Percentiles rank a stretch among this genome's conserved stretches.
phyloP scores from a whole-genome alignment of 1,140 invertebrate genomes.

The Drosophila rufa region DNA sequence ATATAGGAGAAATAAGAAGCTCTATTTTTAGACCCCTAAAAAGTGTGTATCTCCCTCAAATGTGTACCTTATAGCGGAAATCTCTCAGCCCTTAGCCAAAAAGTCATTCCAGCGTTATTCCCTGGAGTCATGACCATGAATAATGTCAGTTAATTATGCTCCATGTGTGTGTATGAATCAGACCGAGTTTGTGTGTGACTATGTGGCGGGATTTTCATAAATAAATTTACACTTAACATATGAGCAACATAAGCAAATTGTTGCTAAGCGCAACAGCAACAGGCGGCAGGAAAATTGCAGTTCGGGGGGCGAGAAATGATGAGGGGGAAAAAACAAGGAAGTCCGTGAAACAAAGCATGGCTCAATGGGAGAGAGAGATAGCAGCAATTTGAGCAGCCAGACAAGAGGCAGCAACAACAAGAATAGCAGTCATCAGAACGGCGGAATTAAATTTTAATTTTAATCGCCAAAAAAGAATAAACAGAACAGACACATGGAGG shows the following conservation, averaged over 20 bases:
- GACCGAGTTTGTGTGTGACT: constrained; percentile 17
- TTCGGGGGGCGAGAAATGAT: not conserved
- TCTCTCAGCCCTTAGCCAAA: constrained; percentile 23
- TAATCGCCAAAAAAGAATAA: constrained; percentile 78
- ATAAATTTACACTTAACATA: constrained; percentile 80
- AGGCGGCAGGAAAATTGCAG: constrained; percentile 49
- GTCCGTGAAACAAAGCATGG: constrained; percentile 74
- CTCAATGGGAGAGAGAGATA: constrained; percentile 52
- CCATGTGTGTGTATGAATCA: constrained; percentile 18
- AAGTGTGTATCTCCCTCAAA: not conserved
- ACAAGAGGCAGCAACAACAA: constrained; percentile 41
- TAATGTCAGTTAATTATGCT: constrained; percentile 75
- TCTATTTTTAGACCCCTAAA: not conserved
- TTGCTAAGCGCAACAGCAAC: constrained; percentile 71
- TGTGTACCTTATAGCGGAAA: not conserved
- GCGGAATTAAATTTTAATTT: constrained; percentile 79
- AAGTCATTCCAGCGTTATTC: constrained; percentile 28
- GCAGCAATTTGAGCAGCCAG: constrained; percentile 39
- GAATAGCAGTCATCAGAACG: constrained; percentile 37
- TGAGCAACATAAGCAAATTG: constrained; percentile 70
- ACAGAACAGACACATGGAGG: constrained; percentile 45
- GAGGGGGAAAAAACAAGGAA: constrained; percentile 62
- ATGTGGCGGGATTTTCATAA: constrained; percentile 64
- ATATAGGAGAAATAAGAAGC: not conserved
- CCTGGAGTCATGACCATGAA: constrained; percentile 73